Conservation (phyloP, 2,888 invertebrate genomes). For the Shargacucullia verbasci region DNA sequence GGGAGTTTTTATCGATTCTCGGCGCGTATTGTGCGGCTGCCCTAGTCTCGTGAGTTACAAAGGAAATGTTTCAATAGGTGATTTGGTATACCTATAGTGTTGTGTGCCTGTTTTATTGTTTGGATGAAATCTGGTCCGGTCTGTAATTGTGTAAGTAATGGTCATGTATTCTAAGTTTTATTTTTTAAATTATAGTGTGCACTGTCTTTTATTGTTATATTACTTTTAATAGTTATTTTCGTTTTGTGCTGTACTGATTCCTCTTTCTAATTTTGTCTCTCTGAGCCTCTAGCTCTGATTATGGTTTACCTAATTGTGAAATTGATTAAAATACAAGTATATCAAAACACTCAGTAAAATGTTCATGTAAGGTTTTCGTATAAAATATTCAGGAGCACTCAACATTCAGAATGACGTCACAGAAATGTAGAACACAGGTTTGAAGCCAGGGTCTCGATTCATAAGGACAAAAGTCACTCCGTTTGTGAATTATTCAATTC, state of each 20-base stretch:
- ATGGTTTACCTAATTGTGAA: too few relatives aligned
- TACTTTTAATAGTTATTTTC: too few relatives aligned
- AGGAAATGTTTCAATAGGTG: conserved; percentile 47
- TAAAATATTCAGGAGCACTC: conserved; percentile 49
- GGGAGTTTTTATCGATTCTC: conserved; percentile 45
- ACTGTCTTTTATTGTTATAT: not conserved
- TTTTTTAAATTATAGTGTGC: not conserved
- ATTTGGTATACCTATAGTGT: conserved; percentile 26
- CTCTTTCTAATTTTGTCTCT: too few relatives aligned
- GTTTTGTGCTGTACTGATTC: too few relatives aligned
- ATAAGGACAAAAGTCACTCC: conserved; percentile 1
- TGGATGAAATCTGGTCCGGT: conserved; percentile 27
- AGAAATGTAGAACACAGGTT: conserved; percentile 24
- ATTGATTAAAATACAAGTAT: conserved; percentile 29
- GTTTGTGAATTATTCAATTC: conserved; percentile 14
- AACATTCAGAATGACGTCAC: conserved; percentile 24
- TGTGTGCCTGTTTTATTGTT: conserved; percentile 28
- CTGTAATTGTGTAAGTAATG: conserved; percentile 33
- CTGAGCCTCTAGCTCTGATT: too few relatives aligned
- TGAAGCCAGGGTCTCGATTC: conserved; percentile 14
- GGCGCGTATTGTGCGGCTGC: conserved; percentile 47
- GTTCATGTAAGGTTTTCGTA: conserved; percentile 22
- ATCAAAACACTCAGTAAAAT: conserved; percentile 35
- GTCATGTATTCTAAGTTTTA: conserved; percentile 4
- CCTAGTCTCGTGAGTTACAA: conserved; percentile 46